Base-by-base conservation (phyloP, 2,797 vertebrate genomes). In the Channa striata region DNA sequence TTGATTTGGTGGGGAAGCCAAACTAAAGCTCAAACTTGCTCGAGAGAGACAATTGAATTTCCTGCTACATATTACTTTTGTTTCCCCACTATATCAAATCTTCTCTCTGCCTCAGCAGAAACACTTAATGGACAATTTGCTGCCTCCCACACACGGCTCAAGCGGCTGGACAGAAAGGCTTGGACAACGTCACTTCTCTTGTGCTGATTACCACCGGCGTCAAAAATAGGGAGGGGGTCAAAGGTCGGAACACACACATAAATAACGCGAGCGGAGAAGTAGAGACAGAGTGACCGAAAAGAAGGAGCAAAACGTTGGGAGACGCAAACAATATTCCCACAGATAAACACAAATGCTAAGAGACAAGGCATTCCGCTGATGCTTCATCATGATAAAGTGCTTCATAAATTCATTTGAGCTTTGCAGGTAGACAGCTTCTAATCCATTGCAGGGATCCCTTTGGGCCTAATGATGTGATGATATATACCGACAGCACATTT, bases 1-100 rank as follows among this genome's bases (percentile, higher is more conserved):
- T 93, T 91, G 91, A 93, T 92, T 90, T 82, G 87, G 83, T 86
- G 80, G 88, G 87, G 91, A 92, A 92, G 91, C 90, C 78, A 72
- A 90, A 87, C 84, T 87, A 78, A 89, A 89, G 89, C 85, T 89
- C 78, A 86, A 93, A 93, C 90, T 91, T 90, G 90, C 86, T 84
- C 66, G 77, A 89, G 89, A 90, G 87, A 88, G 83, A 92, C 91
- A 94, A 95, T 95, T 94, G 90, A 94, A 94, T 95, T 94, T 95
- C 93, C 93, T 92, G 90, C 68, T 93, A 88, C 91, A 93, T 94
- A 92, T 94, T 91, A 93, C 92, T 94, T 94, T 92, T 94, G 93
- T 93, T 95, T 94, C 93, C 93, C 90, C 82, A 84, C 92, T 93
- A 92, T 93, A 95, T 94, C 94, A 93, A 94, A 94, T 94, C 93